Evolutionary conservation across 2,113 vertebrate species (phyloP).

Genomic region (Scalopus aquaticus): DNA sequence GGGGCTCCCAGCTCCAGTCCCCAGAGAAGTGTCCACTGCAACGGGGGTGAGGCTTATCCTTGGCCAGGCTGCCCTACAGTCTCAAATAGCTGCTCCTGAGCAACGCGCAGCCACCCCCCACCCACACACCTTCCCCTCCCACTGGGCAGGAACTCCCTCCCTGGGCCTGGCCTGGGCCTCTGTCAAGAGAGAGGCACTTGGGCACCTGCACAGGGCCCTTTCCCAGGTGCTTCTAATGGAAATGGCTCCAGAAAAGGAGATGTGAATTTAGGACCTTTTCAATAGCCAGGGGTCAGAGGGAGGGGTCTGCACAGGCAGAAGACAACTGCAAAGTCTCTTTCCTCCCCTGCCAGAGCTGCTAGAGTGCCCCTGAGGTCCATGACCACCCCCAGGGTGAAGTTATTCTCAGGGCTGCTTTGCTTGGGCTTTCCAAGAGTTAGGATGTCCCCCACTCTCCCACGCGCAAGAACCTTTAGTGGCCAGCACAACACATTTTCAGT

Average conservation of each 20-base stretch:
- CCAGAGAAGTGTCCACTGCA: conserved; percentile 2
- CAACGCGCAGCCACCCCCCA: too few species aligned
- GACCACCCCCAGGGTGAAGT: not conserved
- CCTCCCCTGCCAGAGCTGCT: not conserved
- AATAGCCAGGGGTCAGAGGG: not conserved
- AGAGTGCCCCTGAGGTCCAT: not conserved
- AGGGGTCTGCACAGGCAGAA: not conserved
- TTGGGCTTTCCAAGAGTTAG: not conserved
- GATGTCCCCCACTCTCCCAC: not conserved
- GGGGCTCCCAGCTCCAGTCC: not conserved
- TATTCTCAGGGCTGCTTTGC: not conserved
- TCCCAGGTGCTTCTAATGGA: not conserved
- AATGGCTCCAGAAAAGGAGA: not conserved
- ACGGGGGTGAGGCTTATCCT: not conserved
- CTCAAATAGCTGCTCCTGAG: not conserved
- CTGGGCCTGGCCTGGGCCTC: not conserved
- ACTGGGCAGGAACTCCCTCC: not conserved
- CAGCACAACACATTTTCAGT: not conserved
- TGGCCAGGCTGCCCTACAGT: not conserved
- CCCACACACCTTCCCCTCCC: not conserved
- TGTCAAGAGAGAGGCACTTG: too few species aligned
- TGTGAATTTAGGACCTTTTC: not conserved
- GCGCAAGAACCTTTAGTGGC: not conserved
- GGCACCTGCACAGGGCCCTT: not conserved
- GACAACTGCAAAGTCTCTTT: not conserved